phyloP scores from a whole-genome alignment of 2,888 invertebrate genomes.

The Sepiola atlantica region DNA sequence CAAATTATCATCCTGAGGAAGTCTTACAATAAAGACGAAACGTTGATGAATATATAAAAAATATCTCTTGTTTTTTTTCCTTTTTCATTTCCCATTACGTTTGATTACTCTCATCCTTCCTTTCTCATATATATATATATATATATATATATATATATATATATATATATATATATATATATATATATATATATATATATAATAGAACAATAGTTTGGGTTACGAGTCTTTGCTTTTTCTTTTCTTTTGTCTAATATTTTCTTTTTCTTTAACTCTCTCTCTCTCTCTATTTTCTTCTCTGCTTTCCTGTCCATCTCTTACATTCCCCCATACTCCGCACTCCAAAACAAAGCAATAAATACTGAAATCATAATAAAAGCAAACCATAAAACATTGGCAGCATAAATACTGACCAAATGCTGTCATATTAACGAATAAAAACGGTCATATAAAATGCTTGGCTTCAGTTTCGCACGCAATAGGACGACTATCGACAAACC shows the following conservation, averaged over 20 bases:
- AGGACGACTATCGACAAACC: neutral
- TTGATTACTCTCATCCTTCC: no score
- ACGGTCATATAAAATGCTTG: neutral
- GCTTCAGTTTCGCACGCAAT: conserved; percentile 32
- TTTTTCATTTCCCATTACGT: no score
- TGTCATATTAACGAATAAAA: conserved; percentile 32
- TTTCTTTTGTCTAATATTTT: neutral
- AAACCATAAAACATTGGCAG: neutral
- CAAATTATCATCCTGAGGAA: no score
- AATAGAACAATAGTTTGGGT: neutral
- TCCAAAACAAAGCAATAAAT: neutral
- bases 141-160: neutral
- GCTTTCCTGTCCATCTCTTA: neutral
- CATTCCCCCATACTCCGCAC: neutral
- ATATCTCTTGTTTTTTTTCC: no score
- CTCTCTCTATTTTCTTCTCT: neutral
- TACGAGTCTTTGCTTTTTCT: neutral
- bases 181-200: neutral
- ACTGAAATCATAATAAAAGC: conserved; percentile 32
- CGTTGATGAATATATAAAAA: no score
- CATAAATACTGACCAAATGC: conserved; percentile 23
- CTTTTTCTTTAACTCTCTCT: neutral
- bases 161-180: neutral
- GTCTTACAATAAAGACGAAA: no score
- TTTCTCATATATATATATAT: no score